Percentiles rank a stretch among this genome's conserved stretches.
phyloP scores from a whole-genome alignment of 2,888 invertebrate genomes.

The Cephus runcator region DNA sequence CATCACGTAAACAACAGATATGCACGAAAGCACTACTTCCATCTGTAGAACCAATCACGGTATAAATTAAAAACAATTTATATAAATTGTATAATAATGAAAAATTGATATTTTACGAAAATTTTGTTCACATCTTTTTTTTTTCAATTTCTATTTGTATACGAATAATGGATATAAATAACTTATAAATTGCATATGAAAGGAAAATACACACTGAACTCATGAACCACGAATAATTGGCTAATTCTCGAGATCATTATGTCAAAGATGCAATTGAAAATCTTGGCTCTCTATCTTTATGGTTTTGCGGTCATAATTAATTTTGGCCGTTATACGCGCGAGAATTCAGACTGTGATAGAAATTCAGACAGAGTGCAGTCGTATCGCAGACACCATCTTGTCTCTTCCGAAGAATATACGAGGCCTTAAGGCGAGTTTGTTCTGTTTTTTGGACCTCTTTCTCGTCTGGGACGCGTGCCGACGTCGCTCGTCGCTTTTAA shows the following conservation, averaged over 20 bases:
- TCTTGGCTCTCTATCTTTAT: not conserved
- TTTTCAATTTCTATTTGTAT: not conserved
- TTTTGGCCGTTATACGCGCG: not conserved
- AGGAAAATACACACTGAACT: not conserved
- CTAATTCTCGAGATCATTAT: not conserved
- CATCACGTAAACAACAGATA: not conserved
- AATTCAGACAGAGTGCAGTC: not conserved
- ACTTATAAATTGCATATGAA: not conserved
- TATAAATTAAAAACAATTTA: not conserved
- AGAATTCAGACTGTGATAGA: not conserved
- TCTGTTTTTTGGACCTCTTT: conserved; percentile 28
- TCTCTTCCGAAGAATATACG: conserved; percentile 35
- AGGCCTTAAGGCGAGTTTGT: conserved; percentile 38
- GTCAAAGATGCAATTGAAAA: not conserved
- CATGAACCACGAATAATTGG: not conserved
- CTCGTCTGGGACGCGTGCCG: conserved; percentile 27
- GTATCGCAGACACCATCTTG: conserved; percentile 11
- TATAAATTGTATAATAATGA: not conserved
- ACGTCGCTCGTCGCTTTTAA: conserved; percentile 45
- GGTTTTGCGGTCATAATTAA: not conserved
- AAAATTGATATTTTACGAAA: not conserved
- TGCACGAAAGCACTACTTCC: not conserved
- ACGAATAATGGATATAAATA: not conserved
- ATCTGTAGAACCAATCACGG: not conserved
- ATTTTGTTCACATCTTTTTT: not conserved